phyloP scores from a whole-genome alignment of 2,888 invertebrate species.

The Drosophila monieri region DNA sequence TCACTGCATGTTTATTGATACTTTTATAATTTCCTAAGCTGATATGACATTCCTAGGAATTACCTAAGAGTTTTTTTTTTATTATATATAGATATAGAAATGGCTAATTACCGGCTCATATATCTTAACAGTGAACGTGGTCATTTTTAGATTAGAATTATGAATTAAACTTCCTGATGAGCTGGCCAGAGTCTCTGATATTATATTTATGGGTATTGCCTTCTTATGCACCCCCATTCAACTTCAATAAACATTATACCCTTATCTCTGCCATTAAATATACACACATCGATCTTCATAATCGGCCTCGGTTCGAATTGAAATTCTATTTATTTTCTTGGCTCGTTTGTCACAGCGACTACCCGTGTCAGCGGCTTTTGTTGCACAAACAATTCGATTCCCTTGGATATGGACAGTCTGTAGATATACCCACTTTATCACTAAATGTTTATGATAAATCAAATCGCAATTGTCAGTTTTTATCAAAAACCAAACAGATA shows the following conservation, averaged over 20 bases:
- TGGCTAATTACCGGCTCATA: background rate
- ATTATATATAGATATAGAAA: constrained; percentile 2
- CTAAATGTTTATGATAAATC: constrained; percentile 27
- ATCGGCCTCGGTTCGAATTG: constrained; percentile 13
- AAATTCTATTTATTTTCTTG: constrained; percentile 34
- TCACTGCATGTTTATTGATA: constrained; percentile 32
- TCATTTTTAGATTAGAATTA: constrained; percentile 19
- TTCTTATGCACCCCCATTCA: background rate
- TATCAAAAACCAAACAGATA: constrained; percentile 14
- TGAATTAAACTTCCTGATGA: constrained; percentile 10
- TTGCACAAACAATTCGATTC: constrained; percentile 35
- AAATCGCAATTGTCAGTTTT: constrained; percentile 36
- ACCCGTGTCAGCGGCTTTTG: constrained; percentile 37
- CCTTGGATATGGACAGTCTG: constrained; percentile 34
- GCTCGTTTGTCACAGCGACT: constrained; percentile 37
- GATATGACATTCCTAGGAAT: constrained; percentile 32
- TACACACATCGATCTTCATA: constrained; percentile 37
- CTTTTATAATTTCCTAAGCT: constrained; percentile 12
- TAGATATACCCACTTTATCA: constrained; percentile 24
- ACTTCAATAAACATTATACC: constrained; percentile 36
- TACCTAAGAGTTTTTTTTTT: constrained; percentile 17
- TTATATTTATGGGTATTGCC: background rate
- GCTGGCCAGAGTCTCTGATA: no score
- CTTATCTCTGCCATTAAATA: constrained; percentile 9
- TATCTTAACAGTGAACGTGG: constrained; percentile 8